Evolutionary conservation across 2,797 vertebrate genomes (phyloP), one percentile per base, ranked within the genome.

Genomic region (Mionectes olivaceus): DNA sequence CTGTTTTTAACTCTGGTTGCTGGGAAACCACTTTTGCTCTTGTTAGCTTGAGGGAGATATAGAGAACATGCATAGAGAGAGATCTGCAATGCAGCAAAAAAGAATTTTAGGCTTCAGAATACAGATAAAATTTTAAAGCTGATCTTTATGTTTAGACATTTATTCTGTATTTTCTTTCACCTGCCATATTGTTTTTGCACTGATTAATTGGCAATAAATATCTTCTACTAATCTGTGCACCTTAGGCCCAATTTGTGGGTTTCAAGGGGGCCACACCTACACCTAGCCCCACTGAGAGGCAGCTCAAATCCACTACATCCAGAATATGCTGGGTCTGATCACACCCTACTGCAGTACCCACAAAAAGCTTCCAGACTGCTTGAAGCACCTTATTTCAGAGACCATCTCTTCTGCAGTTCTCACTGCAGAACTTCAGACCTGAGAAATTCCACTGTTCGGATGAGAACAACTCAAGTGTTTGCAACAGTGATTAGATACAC

Each of bases 1-100:
- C 96, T 91, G 94, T 96, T 96, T 93, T 86, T 83, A 95, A 96
- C 91, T 96, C 88, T 59, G 68, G 97, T 98, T 98, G 97, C 97
- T 89, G 95, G 97, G 97, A 97, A 96, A 98, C 97, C 92, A 47
- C 86, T 95, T 96, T 95, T 81, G 95, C 96, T 91, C 90, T 94
- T 95, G 95, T 95, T 97, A 96, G 97, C 97, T 97, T 93, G 97
- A 93, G 96, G 94, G 95, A 90, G 94, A 96, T 94, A 93, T 15
- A 95, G 43, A 96, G 95, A 81, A 89, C 39, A 61, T 83, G 85
- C 95, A 97, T 35, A 96, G 91, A 96, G 87, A 96, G 82, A 80
- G 79, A 95, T 84, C 96, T 97, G 95, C 95, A 96, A 97, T 96
- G 95, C 96, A 93, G 92, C 79, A 85, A 96, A 93, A 57, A 92